Conservation (phyloP, 2,113 vertebrate species). For the Mesembrinibis cayennensis region DNA sequence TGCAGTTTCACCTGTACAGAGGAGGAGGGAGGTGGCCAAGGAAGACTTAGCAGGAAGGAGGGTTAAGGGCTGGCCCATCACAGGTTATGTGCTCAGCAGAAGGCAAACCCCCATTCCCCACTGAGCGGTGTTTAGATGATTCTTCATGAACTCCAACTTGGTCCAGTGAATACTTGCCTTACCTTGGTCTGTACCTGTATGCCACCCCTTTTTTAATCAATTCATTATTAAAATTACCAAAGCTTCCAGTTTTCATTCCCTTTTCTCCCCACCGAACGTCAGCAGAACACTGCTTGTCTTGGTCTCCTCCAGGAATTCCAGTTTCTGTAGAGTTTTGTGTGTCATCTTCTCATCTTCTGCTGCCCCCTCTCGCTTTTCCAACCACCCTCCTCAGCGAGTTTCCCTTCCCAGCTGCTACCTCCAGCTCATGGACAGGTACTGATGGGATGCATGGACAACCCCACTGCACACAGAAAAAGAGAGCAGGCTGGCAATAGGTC, state of each 20-base stretch:
- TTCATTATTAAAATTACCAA: not conserved
- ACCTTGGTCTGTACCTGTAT: not conserved
- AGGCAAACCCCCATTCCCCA: not conserved
- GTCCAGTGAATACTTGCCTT: not conserved
- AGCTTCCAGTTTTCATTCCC: not conserved
- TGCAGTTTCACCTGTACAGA: not conserved
- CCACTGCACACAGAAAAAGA: not conserved
- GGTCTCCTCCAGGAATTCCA: not conserved
- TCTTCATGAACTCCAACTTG: not conserved
- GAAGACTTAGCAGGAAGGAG: rapidly evolving
- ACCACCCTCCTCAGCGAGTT: rapidly evolving
- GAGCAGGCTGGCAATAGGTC: not conserved
- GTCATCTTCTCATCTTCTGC: not conserved
- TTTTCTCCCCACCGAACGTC: not conserved
- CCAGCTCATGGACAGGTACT: not conserved
- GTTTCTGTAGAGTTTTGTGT: not conserved
- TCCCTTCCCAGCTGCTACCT: not conserved
- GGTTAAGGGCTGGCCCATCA: not conserved
- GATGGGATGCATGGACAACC: not conserved
- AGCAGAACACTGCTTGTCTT: not conserved
- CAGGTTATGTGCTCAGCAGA: not conserved
- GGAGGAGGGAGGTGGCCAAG: not conserved
- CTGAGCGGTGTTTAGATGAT: not conserved
- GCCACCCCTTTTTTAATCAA: not conserved
- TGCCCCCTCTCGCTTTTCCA: not conserved